phyloP scores from a whole-genome alignment of 2,797 vertebrate genomes.

The Sciaenops ocellatus region DNA sequence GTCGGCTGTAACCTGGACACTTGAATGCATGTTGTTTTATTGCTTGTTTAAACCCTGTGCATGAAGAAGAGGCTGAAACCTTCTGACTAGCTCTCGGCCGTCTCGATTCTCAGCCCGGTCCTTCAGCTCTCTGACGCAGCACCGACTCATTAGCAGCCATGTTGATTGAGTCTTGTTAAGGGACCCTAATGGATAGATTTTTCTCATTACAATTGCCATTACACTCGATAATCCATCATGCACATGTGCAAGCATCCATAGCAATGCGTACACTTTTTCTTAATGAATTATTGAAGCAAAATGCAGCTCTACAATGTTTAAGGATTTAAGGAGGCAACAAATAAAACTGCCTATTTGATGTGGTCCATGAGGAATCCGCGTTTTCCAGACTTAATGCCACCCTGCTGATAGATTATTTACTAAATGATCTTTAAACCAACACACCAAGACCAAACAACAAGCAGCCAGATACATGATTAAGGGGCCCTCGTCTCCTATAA shows the following conservation, averaged over 20 bases:
- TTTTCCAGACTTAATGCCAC: conserved; percentile 30
- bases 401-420: conserved; percentile 45
- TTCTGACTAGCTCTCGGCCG: conserved; percentile 49
- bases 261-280: background rate
- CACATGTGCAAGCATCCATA: conserved; percentile 20
- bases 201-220: conserved; percentile 71
- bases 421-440: conserved; percentile 31
- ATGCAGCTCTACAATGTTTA: background rate
- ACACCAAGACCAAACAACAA: conserved; percentile 24
- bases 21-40: too few relatives aligned
- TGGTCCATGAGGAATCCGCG: conserved; percentile 26
- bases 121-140: conserved; percentile 35
- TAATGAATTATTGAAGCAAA: background rate
- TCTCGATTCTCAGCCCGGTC: conserved; percentile 15
- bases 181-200: conserved; percentile 73
- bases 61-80: conserved; percentile 43
- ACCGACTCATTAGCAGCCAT: conserved; percentile 74
- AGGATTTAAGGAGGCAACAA: conserved; percentile 12
- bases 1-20: background rate
- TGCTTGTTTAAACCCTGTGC: conserved; percentile 39
- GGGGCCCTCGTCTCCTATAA: conserved; percentile 18
- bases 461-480: conserved; percentile 15
- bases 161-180: conserved; percentile 77
- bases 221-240: conserved; percentile 52
- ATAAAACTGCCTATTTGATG: conserved; percentile 33